These are phyloP conservation scores for Silurus glanis DNA, from an alignment of 2,113 vertebrate species.

Conservation along the genomic window DNA sequence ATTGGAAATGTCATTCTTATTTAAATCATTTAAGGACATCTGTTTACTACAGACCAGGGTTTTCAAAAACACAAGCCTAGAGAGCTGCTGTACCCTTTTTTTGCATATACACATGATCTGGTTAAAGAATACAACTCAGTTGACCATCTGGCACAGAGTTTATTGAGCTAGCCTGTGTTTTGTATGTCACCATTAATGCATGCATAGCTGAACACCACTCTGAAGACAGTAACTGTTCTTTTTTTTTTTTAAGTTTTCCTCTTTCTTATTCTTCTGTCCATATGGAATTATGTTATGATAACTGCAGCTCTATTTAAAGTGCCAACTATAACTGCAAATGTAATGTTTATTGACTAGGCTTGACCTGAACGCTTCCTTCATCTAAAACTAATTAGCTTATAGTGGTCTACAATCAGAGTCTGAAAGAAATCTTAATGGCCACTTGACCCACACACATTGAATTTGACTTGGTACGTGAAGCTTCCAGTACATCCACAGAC, in stretches of 20 bases:
- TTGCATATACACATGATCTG: background rate
- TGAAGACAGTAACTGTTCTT: background rate
- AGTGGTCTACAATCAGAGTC: background rate
- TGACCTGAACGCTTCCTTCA: background rate
- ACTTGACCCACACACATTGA: too few relatives aligned
- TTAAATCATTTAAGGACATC: background rate
- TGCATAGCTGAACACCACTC: background rate
- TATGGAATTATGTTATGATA: background rate
- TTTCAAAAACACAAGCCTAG: background rate
- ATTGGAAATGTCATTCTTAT: background rate
- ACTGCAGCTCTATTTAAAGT: background rate
- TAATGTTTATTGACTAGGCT: background rate
- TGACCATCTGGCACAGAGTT: background rate
- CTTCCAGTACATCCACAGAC: too few relatives aligned
- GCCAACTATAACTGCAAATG: background rate
- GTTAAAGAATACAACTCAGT: background rate
- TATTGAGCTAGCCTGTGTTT: background rate
- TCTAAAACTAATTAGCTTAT: slow-evolving; percentile 4
- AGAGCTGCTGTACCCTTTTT: too few relatives aligned
- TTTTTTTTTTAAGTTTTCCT: background rate
- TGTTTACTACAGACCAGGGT: background rate
- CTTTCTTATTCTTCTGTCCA: background rate
- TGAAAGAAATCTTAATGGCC: too few relatives aligned
- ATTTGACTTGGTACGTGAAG: too few relatives aligned
- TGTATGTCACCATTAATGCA: slow-evolving; percentile 2